Evolutionary conservation across 2,888 invertebrate genomes (phyloP).

Genomic region (Apodemia zela): DNA sequence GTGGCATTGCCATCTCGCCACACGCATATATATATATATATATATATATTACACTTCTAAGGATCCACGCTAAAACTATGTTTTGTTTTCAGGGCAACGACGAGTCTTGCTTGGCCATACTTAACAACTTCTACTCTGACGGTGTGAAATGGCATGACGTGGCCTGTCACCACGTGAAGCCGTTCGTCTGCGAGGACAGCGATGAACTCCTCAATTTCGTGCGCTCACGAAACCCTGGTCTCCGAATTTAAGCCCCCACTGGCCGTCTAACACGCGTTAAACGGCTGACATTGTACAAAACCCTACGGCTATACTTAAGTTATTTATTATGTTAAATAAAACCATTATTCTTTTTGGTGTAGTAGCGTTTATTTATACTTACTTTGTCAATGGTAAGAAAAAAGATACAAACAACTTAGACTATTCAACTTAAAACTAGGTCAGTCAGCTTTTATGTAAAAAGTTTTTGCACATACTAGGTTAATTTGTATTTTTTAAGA

Average conservation of each 20-base stretch:
- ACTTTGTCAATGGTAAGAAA: slow-evolving; percentile 17
- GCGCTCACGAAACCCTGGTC: slow-evolving; percentile 91
- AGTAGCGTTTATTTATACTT: slow-evolving; percentile 22
- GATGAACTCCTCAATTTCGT: slow-evolving; percentile 94
- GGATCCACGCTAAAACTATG: neutral
- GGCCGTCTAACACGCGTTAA: slow-evolving; percentile 46
- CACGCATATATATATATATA: too few relatives aligned
- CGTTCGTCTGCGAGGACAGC: slow-evolving; percentile 94
- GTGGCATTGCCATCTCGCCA: too few relatives aligned
- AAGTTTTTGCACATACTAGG: slow-evolving; percentile 68
- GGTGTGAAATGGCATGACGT: slow-evolving; percentile 94
- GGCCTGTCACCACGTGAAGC: slow-evolving; percentile 91
- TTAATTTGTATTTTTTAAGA: slow-evolving; percentile 63
- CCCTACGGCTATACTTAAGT: slow-evolving; percentile 68
- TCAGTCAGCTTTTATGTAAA: slow-evolving; percentile 59
- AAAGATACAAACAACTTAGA: slow-evolving; percentile 19
- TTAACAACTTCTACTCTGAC: slow-evolving; percentile 95
- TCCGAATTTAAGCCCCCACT: slow-evolving; percentile 82
- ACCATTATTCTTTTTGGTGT: slow-evolving; percentile 23
- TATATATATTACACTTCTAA: neutral
- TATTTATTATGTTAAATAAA: slow-evolving; percentile 51
- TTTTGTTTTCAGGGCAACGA: slow-evolving; percentile 86
- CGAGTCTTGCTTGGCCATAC: slow-evolving; percentile 92
- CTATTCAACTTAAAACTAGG: slow-evolving; percentile 23
- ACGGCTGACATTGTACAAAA: slow-evolving; percentile 76